These are phyloP conservation scores for Rhodeus uyekii DNA, from an alignment of 2,797 vertebrate species.

Conservation along the genomic window DNA sequence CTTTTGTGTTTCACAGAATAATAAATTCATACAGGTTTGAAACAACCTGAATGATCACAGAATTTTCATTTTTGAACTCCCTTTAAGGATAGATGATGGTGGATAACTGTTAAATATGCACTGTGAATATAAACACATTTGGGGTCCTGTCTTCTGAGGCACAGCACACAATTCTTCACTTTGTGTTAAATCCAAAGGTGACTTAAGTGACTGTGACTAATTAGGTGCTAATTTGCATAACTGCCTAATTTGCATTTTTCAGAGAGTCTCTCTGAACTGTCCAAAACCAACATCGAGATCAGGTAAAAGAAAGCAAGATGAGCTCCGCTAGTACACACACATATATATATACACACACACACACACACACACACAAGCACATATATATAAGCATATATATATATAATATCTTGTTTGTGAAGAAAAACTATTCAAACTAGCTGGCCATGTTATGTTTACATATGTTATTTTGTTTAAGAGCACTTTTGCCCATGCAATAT, in stretches of 20 bases:
- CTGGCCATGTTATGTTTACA: neutral
- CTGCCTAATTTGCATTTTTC: conserved; percentile 37
- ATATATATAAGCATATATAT: too few relatives aligned
- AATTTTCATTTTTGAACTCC: neutral
- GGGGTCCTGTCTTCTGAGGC: neutral
- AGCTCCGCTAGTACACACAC: too few relatives aligned
- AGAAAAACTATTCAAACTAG: neutral
- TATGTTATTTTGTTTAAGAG: neutral
- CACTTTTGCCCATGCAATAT: neutral
- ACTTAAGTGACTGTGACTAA: conserved; percentile 40
- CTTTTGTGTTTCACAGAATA: neutral
- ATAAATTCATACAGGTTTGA: neutral
- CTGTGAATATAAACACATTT: conserved; percentile 29
- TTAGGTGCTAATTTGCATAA: conserved; percentile 37
- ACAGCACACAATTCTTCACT: conserved; percentile 22
- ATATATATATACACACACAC: too few relatives aligned
- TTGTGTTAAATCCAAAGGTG: conserved; percentile 12
- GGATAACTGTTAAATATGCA: neutral
- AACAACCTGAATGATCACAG: neutral
- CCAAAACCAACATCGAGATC: conserved; percentile 8
- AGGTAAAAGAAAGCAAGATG: neutral
- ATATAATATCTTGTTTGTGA: neutral
- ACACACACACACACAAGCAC: too few relatives aligned
- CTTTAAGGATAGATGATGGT: neutral
- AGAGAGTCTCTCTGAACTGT: neutral